A percentile compares a stretch with the other conserved stretches of the same genome.
Conservation (phyloP, 2,113 vertebrate species). For the Cepphus grylle region DNA sequence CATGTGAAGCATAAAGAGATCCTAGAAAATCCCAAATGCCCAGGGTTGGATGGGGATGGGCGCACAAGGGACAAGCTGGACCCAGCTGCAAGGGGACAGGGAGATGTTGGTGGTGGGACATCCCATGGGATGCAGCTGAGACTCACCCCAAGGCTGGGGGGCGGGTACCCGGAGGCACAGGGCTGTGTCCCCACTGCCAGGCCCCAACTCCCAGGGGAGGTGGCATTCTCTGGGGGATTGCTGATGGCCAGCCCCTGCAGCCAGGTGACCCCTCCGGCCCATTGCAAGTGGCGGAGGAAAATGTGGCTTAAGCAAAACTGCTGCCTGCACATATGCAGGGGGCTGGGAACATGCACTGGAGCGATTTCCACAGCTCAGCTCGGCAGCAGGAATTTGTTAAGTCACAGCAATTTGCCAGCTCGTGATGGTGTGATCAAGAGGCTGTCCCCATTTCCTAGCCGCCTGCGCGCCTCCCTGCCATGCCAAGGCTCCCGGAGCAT, state of each 20-base stretch:
- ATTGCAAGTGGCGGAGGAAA: not conserved
- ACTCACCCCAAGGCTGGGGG: not conserved
- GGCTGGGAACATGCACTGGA: slow-evolving; percentile 19
- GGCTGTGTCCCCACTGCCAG: not conserved
- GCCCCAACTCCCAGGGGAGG: rapidly evolving
- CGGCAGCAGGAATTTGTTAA: slow-evolving; percentile 2
- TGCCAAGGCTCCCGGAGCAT: not conserved
- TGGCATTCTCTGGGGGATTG: rapidly evolving
- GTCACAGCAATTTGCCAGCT: slow-evolving; percentile 45
- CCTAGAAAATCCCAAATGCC: not conserved
- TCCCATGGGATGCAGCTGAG: not conserved
- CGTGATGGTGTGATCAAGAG: not conserved
- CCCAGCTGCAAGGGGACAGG: rapidly evolving
- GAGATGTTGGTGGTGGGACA: not conserved
- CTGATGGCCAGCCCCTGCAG: not conserved
- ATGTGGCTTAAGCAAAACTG: not conserved
- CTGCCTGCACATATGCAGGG: not conserved
- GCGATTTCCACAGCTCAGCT: slow-evolving; percentile 43
- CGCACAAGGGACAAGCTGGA: rapidly evolving
- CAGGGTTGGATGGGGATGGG: rapidly evolving
- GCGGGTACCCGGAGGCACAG: not conserved
- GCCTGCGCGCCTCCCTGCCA: not conserved
- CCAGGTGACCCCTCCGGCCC: not conserved
- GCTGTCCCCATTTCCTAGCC: slow-evolving; percentile 17
- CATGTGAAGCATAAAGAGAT: rapidly evolving